These are phyloP conservation scores for Diaperis boleti DNA, from an alignment of 2,888 invertebrate genomes.

Conservation along the genomic window DNA sequence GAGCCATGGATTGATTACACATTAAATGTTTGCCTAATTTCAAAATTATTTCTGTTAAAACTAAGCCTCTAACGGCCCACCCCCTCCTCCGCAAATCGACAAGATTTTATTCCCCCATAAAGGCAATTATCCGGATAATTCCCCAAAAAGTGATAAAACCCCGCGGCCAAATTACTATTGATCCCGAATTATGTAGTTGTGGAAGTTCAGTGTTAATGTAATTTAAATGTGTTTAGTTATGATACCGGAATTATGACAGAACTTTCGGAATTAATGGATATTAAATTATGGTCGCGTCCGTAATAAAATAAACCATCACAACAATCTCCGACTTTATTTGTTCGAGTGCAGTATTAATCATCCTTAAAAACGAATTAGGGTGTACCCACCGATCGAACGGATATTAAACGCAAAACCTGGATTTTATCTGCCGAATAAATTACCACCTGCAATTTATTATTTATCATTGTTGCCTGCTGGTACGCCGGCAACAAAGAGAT, in stretches of 20 bases:
- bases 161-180: conserved; percentile 26
- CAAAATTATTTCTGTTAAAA: too few species aligned
- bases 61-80: too few species aligned
- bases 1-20: too few species aligned
- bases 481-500: too few species aligned
- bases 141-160: conserved; percentile 22
- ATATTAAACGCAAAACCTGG: too few species aligned
- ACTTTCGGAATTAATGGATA: conserved; percentile 31
- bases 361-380: conserved; percentile 8
- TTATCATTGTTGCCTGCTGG: too few species aligned
- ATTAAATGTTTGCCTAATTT: too few species aligned
- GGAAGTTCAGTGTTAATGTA: conserved; percentile 33
- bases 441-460: too few species aligned
- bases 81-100: too few species aligned
- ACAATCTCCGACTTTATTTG: conserved; percentile 14
- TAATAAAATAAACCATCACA: conserved; percentile 27
- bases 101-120: not conserved
- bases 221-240: conserved; percentile 40
- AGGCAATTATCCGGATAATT: not conserved
- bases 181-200: conserved; percentile 26
- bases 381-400: too few species aligned
- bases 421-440: too few species aligned
- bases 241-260: conserved; percentile 32
- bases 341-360: conserved; percentile 15
- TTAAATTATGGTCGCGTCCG: conserved; percentile 29